Base-by-base conservation (phyloP, 2,113 vertebrate genomes). In the Thermophis baileyi region DNA sequence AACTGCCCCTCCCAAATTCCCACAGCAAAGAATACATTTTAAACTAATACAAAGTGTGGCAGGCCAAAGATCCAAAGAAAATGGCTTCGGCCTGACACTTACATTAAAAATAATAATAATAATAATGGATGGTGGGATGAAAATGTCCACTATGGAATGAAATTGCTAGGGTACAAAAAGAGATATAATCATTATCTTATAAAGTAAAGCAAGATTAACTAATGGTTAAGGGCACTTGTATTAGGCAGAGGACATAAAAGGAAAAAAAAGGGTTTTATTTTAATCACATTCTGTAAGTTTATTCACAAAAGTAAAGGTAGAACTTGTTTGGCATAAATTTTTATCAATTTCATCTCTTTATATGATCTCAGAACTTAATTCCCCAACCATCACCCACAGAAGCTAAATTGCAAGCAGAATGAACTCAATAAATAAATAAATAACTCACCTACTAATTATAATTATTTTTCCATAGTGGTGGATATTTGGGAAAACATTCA, bases 191-290 rank as follows among this genome's bases (percentile, higher is more conserved):
- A 88, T 93, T 55, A 89, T 85, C 16, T 87, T 2, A 57, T 14
- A 10, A 89, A 95, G 91, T 85, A 91, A 91, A 20, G 63, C 54
- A 92, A 0, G 54, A 86, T 46, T 94, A 1, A 1, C 90, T 95
- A 1, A 3, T 60, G 16, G 6, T 40, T 85, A 51, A 25, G 89
- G 55, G 88, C 69, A 90, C 44, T 85, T 93, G 54, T 91, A 69
- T 9, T 7, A 85, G 16, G 47, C 92, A 89, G 53, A 93, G n/a
- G 30, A 85, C 88, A 90, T 85, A 86, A 93, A 60, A 35, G 44
- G 18, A 87, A 3, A 53, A 3, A 90, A 49, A 85, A 25, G 5
- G n/a, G 0, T 63, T 92, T 95, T 95, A 6, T 63, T 30, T 1
- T 91, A 2, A 90, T 95, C 9, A n/a, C 30, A 1, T 60, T 91